Evolutionary conservation across 2,113 vertebrate species (phyloP), one percentile per base, ranked within the genome.

Genomic region (Cricetomys ansorgei): DNA sequence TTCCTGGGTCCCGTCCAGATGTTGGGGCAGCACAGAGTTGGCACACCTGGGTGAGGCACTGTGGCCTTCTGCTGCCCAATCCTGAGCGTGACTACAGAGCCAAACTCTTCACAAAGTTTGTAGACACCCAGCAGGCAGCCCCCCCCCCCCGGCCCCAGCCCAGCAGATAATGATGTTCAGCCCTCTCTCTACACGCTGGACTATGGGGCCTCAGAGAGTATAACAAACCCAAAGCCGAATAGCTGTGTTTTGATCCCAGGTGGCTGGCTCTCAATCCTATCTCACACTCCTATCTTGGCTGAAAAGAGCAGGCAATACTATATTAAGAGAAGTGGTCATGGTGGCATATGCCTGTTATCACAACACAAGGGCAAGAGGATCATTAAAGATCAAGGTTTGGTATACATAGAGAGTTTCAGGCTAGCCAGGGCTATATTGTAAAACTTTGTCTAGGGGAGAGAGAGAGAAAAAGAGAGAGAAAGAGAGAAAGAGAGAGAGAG

Each of bases 231-330:
- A 50, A 62, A 29, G 57, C 9, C 73, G 80, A 59, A 83, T 29
- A 80, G 67, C 88, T 23, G 25, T 40, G 9, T 25, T 76, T 50
- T 7, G 19, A 43, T 40, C n/a, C 75, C 27, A 64, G 55, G 37
- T 79, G 13, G 76, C 94, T n/a, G 45, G 67, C 69, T 85, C 75
- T 84, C 27, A 34, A 31, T 73, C 69, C 19, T 5, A 0, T 19
- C 59, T 64, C 67, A 3, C 7, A 15, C 17, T 21, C n/a, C 2
- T 16, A 11, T 1, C 1, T 13, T 31, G 25, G 13, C n/a, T 4
- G 21, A 84, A 59, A 81, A 94, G 43, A 96, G 21, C 27, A 7
- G 59, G 37, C 10, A 40, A n/a, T n/a, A n/a, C n/a, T n/a, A 16
- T 15, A 4, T 29, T 6, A 7, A 29, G 80, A 10, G 65, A 76